Evolutionary conservation across 2,113 vertebrate genomes (phyloP).

Genomic region (Paralichthys olivaceus): DNA sequence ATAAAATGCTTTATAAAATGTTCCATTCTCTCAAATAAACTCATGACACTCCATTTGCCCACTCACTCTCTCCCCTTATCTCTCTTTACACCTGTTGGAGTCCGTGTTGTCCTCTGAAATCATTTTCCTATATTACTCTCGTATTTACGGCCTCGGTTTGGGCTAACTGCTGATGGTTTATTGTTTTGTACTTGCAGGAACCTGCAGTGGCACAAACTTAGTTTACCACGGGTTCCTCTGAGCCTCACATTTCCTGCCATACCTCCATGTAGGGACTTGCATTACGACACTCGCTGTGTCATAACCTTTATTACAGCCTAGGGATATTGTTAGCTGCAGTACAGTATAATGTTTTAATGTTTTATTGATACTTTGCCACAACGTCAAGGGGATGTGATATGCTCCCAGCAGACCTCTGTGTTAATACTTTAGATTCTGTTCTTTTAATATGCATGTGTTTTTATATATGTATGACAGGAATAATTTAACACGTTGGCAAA

Average conservation of each 20-base stretch:
- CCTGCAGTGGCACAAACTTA: constrained; percentile 44
- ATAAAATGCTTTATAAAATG: constrained; percentile 11
- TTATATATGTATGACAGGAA: no score
- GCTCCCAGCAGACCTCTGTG: not conserved
- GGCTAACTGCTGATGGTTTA: constrained; percentile 45
- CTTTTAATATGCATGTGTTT: no score
- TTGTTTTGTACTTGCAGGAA: constrained; percentile 50
- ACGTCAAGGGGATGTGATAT: not conserved
- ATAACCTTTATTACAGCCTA: constrained; percentile 17
- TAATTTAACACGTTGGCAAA: no score
- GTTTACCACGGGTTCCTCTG: constrained; percentile 24
- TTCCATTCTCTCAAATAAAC: not conserved
- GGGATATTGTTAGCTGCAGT: not conserved
- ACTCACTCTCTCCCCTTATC: constrained; percentile 10
- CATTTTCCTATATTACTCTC: constrained; percentile 6
- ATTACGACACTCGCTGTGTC: constrained; percentile 13
- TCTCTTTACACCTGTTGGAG: constrained; percentile 27
- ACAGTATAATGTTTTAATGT: not conserved
- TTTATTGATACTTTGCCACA: constrained; percentile 11
- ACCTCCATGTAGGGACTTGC: constrained; percentile 3
- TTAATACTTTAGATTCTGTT: not conserved
- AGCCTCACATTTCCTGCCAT: constrained; percentile 1
- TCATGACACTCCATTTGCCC: not conserved
- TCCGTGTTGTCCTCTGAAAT: constrained; percentile 18
- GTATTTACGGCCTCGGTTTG: constrained; percentile 37